Base-by-base conservation (phyloP, 30 jellyfish, hydroid and myxozoan genomes). In the Turritopsis dohrnii region DNA sequence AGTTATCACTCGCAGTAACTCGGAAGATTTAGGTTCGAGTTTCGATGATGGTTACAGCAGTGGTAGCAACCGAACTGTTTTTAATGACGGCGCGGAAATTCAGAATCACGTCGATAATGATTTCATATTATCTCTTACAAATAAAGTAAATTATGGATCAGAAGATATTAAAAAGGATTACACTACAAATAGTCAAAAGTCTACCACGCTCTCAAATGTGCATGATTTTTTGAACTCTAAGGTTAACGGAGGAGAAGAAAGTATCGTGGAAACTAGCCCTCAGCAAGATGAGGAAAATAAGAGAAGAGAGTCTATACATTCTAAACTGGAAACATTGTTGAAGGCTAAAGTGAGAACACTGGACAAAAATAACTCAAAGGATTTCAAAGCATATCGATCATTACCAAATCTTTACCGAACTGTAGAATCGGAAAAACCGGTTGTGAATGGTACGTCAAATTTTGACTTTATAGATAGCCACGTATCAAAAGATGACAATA, bases 31-130 rank as follows among this genome's bases (percentile, higher is more conserved):
- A 1, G 30, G 23, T 69, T 23, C 77, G 77, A 41, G 60, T 41
- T 69, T n/a, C 19, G 77, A 69, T 69, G 77, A 69, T 69, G 77
- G 77, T 8, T 69, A 69, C 22, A 27, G 77, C 19, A 69, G 77
- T 19, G 77, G 77, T 7, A 69, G 77, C 30, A 69, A 69, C 30
- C 77, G 77, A n/a, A 69, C 77, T 27, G 30, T n/a, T 9, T 27
- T n/a, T 27, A 69, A 27, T 27, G 30, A 27, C 8, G 22, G 16
- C 19, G 19, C 16, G 22, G 77, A 69, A 16, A 69, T 8, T 9
- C 77, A 23, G 19, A 69, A 69, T 69, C 28, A 16, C 28, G 9
- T 21, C 16, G 30, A 69, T 8, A 69, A 19, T 69, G 77, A 69
- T 1, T 27, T 69, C 30, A 69, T 69, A 23, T 9, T 69, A 19